phyloP scores from a whole-genome alignment of 1,140 invertebrate species.

The Zaprionus lachaisei region DNA sequence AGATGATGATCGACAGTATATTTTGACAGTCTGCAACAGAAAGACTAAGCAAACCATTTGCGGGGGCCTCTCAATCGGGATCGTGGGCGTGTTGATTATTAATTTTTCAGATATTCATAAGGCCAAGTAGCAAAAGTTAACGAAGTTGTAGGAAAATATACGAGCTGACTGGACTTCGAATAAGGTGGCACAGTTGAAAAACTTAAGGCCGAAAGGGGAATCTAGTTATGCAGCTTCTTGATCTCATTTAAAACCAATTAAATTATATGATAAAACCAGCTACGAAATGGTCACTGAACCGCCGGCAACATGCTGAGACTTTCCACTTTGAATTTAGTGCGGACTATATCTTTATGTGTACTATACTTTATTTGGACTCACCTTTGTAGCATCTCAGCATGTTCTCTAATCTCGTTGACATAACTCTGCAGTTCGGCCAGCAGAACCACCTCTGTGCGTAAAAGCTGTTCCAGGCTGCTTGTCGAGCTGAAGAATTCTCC shows the following conservation, averaged over 20 bases:
- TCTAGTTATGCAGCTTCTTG: background rate
- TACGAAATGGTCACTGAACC: constrained; percentile 7
- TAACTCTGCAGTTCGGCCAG: constrained; percentile 92
- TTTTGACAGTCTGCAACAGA: background rate
- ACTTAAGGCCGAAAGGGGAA: background rate
- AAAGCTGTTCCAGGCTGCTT: constrained; percentile 93
- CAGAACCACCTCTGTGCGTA: constrained; percentile 93
- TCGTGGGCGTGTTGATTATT: constrained; percentile 34
- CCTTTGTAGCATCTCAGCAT: constrained; percentile 86
- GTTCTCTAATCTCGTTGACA: constrained; percentile 91
- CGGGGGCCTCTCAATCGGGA: constrained; percentile 9
- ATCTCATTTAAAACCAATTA: constrained; percentile 50
- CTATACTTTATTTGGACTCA: constrained; percentile 20
- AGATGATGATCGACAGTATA: background rate
- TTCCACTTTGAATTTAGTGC: constrained; percentile 2
- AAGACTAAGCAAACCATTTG: background rate
- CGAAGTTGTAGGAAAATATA: background rate
- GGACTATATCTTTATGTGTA: background rate
- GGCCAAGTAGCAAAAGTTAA: constrained; percentile 11
- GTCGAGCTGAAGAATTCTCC: constrained; percentile 93
- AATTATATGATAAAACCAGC: constrained; percentile 35
- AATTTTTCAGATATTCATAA: constrained; percentile 31
- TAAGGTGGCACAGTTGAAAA: background rate
- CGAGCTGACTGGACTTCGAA: background rate
- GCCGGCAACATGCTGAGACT: background rate